phyloP scores from a whole-genome alignment of 2,797 vertebrate genomes.

The Zenarchopterus dispar region DNA sequence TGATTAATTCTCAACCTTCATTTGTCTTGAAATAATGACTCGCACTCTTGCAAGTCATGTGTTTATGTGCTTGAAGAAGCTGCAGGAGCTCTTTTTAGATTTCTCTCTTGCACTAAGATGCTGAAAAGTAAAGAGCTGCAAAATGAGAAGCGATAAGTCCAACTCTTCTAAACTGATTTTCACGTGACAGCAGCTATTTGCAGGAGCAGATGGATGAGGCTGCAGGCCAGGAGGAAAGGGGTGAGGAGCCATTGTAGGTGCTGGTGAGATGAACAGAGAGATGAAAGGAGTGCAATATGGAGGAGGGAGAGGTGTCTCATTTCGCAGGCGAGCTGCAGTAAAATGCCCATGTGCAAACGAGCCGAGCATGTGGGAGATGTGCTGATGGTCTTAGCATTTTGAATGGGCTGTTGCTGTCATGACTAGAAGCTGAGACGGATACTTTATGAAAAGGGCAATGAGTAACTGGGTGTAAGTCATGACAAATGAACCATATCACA shows the following conservation, averaged over 20 bases:
- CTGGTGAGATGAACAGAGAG: constrained; percentile 38
- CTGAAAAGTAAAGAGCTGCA: neutral
- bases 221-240: constrained; percentile 42
- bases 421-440: constrained; percentile 31
- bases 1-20: too few relatives aligned
- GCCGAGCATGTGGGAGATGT: constrained; percentile 14
- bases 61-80: neutral
- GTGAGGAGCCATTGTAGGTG: constrained; percentile 36
- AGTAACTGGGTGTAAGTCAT: constrained; percentile 33
- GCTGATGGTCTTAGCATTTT: constrained; percentile 49
- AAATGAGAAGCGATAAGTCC: constrained; percentile 8
- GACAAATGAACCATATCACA: neutral
- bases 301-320: constrained; percentile 51
- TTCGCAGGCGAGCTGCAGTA: constrained; percentile 31
- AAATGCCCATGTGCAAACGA: constrained; percentile 33
- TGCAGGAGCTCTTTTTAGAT: neutral
- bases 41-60: too few relatives aligned
- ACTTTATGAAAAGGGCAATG: constrained; percentile 47
- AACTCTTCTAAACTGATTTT: constrained; percentile 29
- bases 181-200: constrained; percentile 32
- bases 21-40: too few relatives aligned
- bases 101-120: neutral
- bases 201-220: constrained; percentile 43
- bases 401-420: constrained; percentile 40
- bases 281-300: constrained; percentile 45